Percentiles rank a stretch among this genome's conserved stretches.
These are phyloP conservation scores for Tenthredo distinguenda DNA, from an alignment of 2,888 invertebrate species.

Conservation along the genomic window DNA sequence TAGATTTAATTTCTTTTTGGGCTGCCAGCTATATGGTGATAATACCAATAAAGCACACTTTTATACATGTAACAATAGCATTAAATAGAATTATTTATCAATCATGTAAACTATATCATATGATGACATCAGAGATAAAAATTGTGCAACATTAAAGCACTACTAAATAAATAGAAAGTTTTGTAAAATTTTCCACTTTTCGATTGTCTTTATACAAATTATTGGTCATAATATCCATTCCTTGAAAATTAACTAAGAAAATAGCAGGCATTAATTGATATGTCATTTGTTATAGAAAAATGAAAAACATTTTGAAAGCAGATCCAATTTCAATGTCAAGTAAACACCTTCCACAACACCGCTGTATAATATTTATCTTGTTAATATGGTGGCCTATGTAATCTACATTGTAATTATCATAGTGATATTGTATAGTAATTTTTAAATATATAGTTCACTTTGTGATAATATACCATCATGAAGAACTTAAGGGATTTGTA, in stretches of 20 bases:
- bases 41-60: background rate
- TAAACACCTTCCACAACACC: background rate
- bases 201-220: background rate
- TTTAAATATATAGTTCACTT: background rate
- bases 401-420: constrained; percentile 34
- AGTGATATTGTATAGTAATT: constrained; percentile 10
- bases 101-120: constrained; percentile 26
- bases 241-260: background rate
- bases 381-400: constrained; percentile 38
- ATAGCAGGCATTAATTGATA: background rate
- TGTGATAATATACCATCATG: background rate
- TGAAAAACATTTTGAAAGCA: background rate
- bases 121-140: background rate
- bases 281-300: constrained; percentile 33
- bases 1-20: constrained; percentile 10
- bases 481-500: background rate
- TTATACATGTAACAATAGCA: background rate
- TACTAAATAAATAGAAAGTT: constrained; percentile 13
- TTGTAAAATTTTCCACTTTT: background rate
- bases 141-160: constrained; percentile 26
- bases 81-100: background rate
- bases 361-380: background rate
- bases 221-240: background rate
- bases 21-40: background rate
- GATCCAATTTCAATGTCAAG: background rate